These are phyloP conservation scores for Bubo scandiacus DNA, from an alignment of 2,113 vertebrate species.

Conservation along the genomic window DNA sequence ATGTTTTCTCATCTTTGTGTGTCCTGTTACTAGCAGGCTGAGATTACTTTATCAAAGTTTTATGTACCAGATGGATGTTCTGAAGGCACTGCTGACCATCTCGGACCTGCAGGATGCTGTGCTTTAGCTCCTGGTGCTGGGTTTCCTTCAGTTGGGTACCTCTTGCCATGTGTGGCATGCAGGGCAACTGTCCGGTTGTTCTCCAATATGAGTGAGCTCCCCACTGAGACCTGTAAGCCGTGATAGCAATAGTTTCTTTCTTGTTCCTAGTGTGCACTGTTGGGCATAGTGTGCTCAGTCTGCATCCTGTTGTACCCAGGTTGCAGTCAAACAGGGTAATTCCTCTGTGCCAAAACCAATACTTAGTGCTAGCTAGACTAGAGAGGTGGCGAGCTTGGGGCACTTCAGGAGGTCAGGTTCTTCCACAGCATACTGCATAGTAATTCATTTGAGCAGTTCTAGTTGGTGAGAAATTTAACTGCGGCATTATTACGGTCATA, in stretches of 20 bases:
- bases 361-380: background rate
- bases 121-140: background rate
- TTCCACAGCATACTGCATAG: background rate
- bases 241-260: background rate
- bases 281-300: background rate
- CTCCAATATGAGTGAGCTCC: background rate
- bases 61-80: background rate
- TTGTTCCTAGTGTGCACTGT: background rate
- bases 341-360: background rate
- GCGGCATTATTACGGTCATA: rapidly evolving
- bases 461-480: background rate
- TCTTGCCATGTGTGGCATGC: background rate
- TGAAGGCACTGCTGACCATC: background rate
- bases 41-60: background rate
- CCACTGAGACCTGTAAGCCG: background rate
- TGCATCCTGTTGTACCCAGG: background rate
- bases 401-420: background rate
- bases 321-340: background rate
- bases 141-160: background rate
- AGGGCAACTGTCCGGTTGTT: background rate
- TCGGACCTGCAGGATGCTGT: background rate
- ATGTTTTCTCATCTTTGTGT: background rate
- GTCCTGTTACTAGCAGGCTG: background rate
- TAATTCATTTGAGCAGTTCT: background rate
- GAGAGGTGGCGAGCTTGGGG: background rate